A percentile compares a stretch with the other conserved stretches of the same genome.
Conservation (phyloP, 2,888 invertebrate species). For the Epistrophe eligans region DNA sequence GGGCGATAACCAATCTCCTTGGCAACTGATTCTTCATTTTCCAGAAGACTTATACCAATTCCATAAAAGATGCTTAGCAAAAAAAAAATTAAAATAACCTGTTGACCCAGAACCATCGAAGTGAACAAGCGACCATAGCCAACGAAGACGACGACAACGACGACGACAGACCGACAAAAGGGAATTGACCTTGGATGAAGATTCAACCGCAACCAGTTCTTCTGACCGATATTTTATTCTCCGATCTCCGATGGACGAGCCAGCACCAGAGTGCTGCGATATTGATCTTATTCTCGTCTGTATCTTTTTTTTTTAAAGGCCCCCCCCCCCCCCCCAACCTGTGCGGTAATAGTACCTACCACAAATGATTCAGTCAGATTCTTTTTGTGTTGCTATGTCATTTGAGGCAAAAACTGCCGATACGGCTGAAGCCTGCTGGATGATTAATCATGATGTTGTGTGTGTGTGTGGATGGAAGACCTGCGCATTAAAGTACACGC, state of each 20-base stretch:
- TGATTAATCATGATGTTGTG: constrained; percentile 63
- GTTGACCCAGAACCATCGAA: constrained; percentile 66
- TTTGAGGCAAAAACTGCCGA: constrained; percentile 21
- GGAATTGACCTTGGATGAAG: constrained; percentile 68
- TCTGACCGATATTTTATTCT: constrained; percentile 51
- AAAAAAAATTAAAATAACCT: constrained; percentile 34
- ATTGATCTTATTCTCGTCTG: constrained; percentile 29
- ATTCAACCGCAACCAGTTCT: constrained; percentile 61
- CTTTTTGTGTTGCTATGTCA: constrained; percentile 51
- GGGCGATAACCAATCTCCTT: constrained; percentile 22
- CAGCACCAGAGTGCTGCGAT: neutral
- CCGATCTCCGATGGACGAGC: too few relatives aligned
- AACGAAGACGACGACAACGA: neutral
- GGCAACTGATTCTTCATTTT: constrained; percentile 37
- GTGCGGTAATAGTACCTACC: constrained; percentile 40
- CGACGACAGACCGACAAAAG: constrained; percentile 54
- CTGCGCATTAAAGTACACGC: constrained; percentile 10
- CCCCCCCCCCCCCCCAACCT: constrained; percentile 5
- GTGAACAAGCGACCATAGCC: constrained; percentile 35
- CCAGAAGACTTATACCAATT: constrained; percentile 14
- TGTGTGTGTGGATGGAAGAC: constrained; percentile 20
- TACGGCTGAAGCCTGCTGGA: constrained; percentile 8
- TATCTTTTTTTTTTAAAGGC: constrained; percentile 13
- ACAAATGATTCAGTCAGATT: constrained; percentile 47
- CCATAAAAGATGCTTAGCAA: neutral